Evolutionary conservation across 35 echinoderm and acorn worm genomes (phyloP), one percentile per base, ranked within the genome.

Genomic region (Amphiura filiformis): DNA sequence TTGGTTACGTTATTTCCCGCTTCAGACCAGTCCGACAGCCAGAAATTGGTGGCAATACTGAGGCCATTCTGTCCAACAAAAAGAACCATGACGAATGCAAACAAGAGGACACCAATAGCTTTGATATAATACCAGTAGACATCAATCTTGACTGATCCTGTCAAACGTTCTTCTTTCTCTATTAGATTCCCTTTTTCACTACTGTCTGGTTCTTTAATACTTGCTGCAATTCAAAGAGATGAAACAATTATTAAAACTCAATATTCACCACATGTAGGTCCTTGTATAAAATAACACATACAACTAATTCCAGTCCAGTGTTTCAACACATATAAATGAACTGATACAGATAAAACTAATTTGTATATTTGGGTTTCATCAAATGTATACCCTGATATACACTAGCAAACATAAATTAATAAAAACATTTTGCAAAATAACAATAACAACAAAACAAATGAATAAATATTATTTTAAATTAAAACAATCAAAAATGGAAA

Each of bases 1-100:
- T 85, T 82, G 18, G 47, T 64, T 22, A 65, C 32, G 44, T 61
- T 85, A 65, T 85, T 85, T 18, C 96, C 91, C 9, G 93, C 85
- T 85, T 98, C 92, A 34, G 96, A 94, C 96, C 96, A 98, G 3
- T 39, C 86, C 9, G 96, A 87, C 20, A 98, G 86, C 96, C 96
- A 98, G 80, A 92, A 98, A 81, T 94, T 94, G 32, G 90, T 94
- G 7, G 18, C 89, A 14, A 94, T 90, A 82, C 78, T 57, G 22
- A 89, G 36, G 28, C 49, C 77, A 77, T 85, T 86, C 41, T 86
- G 80, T 4, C 83, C 78, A 0, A 98, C 28, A 17, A 89, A 56
- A 15, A 90, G 57, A 23, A 81, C 79, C 0, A 91, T 65, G 13
- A 86, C 80, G 1, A 88, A 11, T 1, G 89, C 26, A 61, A 90